Base-by-base conservation (phyloP, 2,888 invertebrate genomes). In the Aspidapion aeneum region DNA sequence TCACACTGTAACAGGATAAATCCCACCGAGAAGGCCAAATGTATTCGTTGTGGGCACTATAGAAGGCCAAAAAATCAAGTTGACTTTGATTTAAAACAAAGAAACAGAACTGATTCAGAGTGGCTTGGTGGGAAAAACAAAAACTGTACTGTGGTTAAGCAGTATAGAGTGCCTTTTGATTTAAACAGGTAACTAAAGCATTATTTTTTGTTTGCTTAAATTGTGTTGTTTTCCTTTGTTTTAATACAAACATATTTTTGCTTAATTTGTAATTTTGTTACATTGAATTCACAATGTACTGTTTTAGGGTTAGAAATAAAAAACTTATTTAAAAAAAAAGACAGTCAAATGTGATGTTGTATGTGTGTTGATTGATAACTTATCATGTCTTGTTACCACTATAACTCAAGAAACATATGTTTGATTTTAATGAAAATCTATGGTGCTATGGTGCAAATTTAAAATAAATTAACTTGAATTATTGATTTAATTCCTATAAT, bases 1-100 rank as follows among this genome's bases (percentile, higher is more conserved):
- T 87, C 87, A 81, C 87, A 88, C 82, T 94, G 94, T 84, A 88
- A 90, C 83, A 87, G 90, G 82, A 93, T 94, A 82, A 94, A 94
- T 82, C 92, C 93, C 71, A 93, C 92, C 69, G 93, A 94, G 83
- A 88, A 89, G 81, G 83, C 87, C 74, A 89, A 87, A 84, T 94
- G 94, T 82, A 86, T 90, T 84, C 88, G 91, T 85, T 94, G 93
- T 84, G 91, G 90, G 5, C 35, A 35, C 35, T 35, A 3, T 7
- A 35, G 35, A 35, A n/a, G n/a, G n/a, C n/a, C n/a, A n/a, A 3
- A 35, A 7, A 35, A 7, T 35, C 35, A 3, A 35, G 35, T 35
- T 3, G 35, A 12, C 35, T 7, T 35, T 12, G 12, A 35, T 7
- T 35, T 35, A 7, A 35, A 12, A 35, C 35, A 35, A 35, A 12